Evolutionary conservation across 1,140 invertebrate genomes (phyloP).

Genomic region (Cydia amplana): DNA sequence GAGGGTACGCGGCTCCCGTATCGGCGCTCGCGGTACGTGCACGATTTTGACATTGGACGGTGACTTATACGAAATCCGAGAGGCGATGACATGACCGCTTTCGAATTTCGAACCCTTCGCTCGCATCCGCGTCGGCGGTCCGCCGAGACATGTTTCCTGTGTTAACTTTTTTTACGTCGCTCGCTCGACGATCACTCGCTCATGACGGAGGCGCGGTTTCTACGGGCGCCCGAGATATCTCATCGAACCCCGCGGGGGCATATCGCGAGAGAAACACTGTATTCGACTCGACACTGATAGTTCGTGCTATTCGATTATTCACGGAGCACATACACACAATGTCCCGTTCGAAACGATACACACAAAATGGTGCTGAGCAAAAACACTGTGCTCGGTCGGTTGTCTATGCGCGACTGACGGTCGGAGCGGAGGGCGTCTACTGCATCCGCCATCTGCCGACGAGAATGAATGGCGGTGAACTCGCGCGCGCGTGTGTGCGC

Average conservation of each 20-base stretch:
- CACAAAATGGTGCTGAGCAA: slow-evolving; percentile 76
- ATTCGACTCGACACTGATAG: slow-evolving; percentile 51
- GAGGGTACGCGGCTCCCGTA: slow-evolving; percentile 44
- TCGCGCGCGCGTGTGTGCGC: slow-evolving; percentile 57
- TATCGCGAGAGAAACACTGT: slow-evolving; percentile 73
- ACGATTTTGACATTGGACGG: slow-evolving; percentile 79
- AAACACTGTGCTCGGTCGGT: slow-evolving; percentile 69
- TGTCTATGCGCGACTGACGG: slow-evolving; percentile 77
- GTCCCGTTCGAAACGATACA: slow-evolving; percentile 74
- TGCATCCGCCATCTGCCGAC: slow-evolving; percentile 79
- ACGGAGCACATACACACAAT: slow-evolving; percentile 77
- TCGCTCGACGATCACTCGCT: slow-evolving; percentile 74
- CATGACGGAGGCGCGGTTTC: slow-evolving; percentile 78
- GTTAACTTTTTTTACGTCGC: slow-evolving; percentile 74
- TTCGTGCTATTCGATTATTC: slow-evolving; percentile 65
- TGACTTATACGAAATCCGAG: slow-evolving; percentile 77
- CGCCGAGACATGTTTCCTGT: slow-evolving; percentile 79
- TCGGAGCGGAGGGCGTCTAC: slow-evolving; percentile 56
- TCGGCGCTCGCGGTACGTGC: slow-evolving; percentile 71
- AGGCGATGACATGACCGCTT: slow-evolving; percentile 79
- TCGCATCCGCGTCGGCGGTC: slow-evolving; percentile 75
- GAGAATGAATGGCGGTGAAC: slow-evolving; percentile 75
- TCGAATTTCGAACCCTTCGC: slow-evolving; percentile 79
- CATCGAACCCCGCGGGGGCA: slow-evolving; percentile 72
- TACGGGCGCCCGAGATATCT: slow-evolving; percentile 75